Evolutionary conservation across 2,888 invertebrate genomes (phyloP).

Genomic region (Liodrosophila aerea): DNA sequence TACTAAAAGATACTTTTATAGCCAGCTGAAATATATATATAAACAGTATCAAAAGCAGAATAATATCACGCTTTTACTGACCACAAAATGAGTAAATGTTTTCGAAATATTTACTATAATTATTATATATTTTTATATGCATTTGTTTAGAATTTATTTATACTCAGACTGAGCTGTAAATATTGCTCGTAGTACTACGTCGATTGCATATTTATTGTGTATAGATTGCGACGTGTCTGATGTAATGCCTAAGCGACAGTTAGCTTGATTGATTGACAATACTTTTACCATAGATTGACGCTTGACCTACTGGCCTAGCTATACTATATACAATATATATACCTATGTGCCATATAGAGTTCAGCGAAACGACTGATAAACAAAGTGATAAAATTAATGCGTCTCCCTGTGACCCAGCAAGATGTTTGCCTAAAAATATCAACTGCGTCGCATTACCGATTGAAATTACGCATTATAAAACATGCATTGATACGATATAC

Average conservation of each 20-base stretch:
- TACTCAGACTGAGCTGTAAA: background rate
- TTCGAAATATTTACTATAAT: background rate
- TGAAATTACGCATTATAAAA: conserved; percentile 67
- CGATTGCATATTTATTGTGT: background rate
- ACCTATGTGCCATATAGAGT: background rate
- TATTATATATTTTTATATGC: background rate
- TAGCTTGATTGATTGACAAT: conserved; percentile 48
- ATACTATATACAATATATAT: conserved; percentile 5
- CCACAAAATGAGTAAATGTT: too few species aligned
- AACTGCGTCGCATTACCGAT: conserved; percentile 62
- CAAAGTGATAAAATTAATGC: conserved; percentile 68
- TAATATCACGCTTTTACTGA: too few species aligned
- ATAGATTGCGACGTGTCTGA: conserved; percentile 13
- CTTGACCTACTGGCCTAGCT: conserved; percentile 44
- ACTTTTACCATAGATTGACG: conserved; percentile 19
- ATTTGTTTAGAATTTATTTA: background rate
- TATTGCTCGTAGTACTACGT: background rate
- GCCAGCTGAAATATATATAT: too few species aligned
- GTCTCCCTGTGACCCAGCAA: conserved; percentile 31
- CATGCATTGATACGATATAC: conserved; percentile 23
- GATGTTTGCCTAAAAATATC: conserved; percentile 42
- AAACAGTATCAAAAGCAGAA: too few species aligned
- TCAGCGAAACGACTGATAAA: conserved; percentile 44
- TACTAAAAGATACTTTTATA: too few species aligned
- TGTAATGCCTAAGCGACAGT: conserved; percentile 28